Conservation (phyloP, 2,797 vertebrate genomes). For the Paguma larvata region DNA sequence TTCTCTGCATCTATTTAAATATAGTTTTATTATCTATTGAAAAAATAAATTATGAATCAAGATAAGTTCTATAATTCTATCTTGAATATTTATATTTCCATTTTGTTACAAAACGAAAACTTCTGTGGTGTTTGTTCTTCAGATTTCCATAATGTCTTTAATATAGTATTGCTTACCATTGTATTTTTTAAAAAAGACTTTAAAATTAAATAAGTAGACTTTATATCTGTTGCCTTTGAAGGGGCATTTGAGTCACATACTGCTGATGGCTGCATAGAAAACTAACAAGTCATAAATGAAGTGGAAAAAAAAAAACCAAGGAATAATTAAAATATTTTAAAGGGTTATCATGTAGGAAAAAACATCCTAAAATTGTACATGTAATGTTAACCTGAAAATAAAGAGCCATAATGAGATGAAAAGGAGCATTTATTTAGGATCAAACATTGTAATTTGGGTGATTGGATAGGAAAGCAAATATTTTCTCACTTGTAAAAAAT, state of each 20-base stretch:
- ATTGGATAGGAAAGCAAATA: background rate
- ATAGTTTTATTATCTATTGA: background rate
- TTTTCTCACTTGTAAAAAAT: background rate
- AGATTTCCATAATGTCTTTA: background rate
- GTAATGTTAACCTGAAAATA: background rate
- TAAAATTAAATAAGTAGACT: background rate
- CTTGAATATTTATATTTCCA: background rate
- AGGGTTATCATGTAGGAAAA: background rate
- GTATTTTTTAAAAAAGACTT: background rate
- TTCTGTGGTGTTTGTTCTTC: background rate
- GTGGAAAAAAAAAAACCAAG: background rate
- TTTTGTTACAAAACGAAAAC: background rate
- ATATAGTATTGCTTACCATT: background rate
- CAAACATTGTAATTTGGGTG: background rate
- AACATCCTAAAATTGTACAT: background rate
- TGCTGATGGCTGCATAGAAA: background rate
- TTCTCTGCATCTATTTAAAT: background rate
- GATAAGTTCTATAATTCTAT: background rate
- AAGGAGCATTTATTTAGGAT: background rate
- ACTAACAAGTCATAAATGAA: background rate
- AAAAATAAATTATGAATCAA: slow-evolving; percentile 24
- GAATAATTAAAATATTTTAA: background rate
- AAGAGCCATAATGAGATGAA: background rate
- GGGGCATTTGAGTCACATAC: background rate
- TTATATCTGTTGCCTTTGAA: background rate